Conservation (phyloP, 2,888 invertebrate genomes). For the Venusia cambrica region DNA sequence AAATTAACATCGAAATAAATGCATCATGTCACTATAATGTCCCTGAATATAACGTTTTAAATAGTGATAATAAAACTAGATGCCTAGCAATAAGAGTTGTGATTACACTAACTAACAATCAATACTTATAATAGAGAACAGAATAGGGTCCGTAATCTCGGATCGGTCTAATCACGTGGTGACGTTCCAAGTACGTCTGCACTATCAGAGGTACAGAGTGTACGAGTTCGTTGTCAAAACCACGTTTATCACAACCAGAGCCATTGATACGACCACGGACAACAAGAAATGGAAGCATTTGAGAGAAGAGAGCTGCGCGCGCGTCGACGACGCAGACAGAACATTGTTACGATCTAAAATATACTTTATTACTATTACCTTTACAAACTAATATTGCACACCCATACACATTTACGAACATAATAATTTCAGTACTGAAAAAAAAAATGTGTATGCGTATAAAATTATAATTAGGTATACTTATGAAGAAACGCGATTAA, state of each 20-base stretch:
- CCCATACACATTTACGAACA: constrained; percentile 78
- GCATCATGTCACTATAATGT: constrained; percentile 80
- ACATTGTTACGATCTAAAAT: constrained; percentile 57
- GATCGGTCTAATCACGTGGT: too few species aligned
- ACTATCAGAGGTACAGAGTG: too few species aligned
- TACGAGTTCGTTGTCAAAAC: too few species aligned
- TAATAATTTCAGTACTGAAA: constrained; percentile 55
- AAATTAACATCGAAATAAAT: constrained; percentile 80
- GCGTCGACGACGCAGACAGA: constrained; percentile 33
- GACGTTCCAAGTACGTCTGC: too few species aligned
- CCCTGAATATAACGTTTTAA: constrained; percentile 69
- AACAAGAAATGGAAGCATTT: constrained; percentile 65
- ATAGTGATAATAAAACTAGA: constrained; percentile 68
- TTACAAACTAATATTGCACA: constrained; percentile 81
- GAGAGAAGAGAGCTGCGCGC: constrained; percentile 32
- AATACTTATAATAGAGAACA: constrained; percentile 54
- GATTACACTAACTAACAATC: constrained; percentile 76
- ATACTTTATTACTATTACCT: constrained; percentile 58
- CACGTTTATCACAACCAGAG: too few species aligned
- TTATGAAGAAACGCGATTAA: constrained; percentile 71
- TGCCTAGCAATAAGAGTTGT: constrained; percentile 67
- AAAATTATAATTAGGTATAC: constrained; percentile 60
- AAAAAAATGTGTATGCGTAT: constrained; percentile 77
- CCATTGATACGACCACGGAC: constrained; percentile 48
- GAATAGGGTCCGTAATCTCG: constrained; percentile 51